phyloP scores from a whole-genome alignment of 2,888 invertebrate genomes.

The Cheilosia grossa region DNA sequence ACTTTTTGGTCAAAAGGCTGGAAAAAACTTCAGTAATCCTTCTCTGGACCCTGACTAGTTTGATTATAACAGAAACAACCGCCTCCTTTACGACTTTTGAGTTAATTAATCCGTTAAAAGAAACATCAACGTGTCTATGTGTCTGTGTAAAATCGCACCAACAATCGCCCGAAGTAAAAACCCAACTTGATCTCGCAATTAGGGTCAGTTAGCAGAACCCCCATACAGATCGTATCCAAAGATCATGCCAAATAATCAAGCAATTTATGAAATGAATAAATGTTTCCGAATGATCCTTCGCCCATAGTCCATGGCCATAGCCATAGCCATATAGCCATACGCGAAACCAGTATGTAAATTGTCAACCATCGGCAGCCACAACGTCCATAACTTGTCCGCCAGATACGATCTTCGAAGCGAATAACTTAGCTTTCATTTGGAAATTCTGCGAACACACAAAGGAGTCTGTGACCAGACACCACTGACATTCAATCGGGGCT shows the following conservation, averaged over 20 bases:
- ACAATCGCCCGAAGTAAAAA: not conserved
- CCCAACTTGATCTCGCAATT: conserved; percentile 21
- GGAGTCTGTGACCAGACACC: conserved; percentile 33
- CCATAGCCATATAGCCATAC: not conserved
- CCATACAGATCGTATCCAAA: conserved; percentile 15
- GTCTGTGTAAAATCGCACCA: too few relatives aligned
- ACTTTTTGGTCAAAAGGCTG: too few relatives aligned
- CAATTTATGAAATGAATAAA: conserved; percentile 51
- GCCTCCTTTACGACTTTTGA: too few relatives aligned
- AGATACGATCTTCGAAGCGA: conserved; percentile 64
- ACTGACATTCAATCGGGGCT: conserved; percentile 59
- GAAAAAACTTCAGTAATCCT: too few relatives aligned
- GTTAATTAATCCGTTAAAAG: too few relatives aligned
- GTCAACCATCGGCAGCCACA: conserved; percentile 26
- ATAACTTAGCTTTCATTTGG: conserved; percentile 66
- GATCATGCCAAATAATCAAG: conserved; percentile 41
- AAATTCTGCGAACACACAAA: conserved; percentile 66
- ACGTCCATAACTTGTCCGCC: conserved; percentile 61
- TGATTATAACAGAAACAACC: too few relatives aligned
- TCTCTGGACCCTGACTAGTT: too few relatives aligned
- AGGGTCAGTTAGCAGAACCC: conserved; percentile 4
- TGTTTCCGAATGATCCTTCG: conserved; percentile 31
- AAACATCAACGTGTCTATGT: too few relatives aligned
- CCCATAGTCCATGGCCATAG: not conserved
- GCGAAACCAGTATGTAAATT: conserved; percentile 54